Evolutionary conservation across 2,888 invertebrate genomes (phyloP).

Genomic region (Xanthia icteritia): DNA sequence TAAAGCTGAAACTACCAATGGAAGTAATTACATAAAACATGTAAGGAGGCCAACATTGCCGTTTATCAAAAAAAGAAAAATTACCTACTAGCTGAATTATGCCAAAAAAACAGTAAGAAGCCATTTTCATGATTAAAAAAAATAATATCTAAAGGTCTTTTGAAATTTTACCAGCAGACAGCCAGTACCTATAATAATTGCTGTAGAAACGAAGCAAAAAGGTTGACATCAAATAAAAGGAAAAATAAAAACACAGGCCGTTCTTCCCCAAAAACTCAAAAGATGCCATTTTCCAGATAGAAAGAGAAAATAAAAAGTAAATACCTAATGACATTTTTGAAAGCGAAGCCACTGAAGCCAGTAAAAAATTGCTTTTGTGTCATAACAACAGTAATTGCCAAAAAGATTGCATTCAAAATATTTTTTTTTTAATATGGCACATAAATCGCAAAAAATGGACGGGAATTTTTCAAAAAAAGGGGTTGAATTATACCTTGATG

Average conservation of each 20-base stretch:
- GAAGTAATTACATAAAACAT: neutral
- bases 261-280: neutral
- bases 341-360: neutral
- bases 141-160: neutral
- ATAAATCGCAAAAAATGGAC: no score
- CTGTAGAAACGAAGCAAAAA: neutral
- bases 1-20: neutral
- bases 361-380: neutral
- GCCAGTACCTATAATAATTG: neutral
- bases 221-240: neutral
- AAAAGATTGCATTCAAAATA: slow-evolving; percentile 3
- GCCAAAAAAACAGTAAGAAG: neutral
- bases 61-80: neutral
- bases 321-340: neutral
- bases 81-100: neutral
- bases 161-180: neutral
- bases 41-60: neutral
- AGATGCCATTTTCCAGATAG: neutral
- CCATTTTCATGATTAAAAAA: neutral
- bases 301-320: slow-evolving; percentile 2
- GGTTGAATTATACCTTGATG: no score
- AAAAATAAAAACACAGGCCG: neutral
- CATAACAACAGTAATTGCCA: neutral
- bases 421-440: neutral
- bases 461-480: no score